Evolutionary conservation across 2,888 invertebrate genomes (phyloP), one percentile per base, ranked within the genome.

Genomic region (Eugnorisma glareosa): DNA sequence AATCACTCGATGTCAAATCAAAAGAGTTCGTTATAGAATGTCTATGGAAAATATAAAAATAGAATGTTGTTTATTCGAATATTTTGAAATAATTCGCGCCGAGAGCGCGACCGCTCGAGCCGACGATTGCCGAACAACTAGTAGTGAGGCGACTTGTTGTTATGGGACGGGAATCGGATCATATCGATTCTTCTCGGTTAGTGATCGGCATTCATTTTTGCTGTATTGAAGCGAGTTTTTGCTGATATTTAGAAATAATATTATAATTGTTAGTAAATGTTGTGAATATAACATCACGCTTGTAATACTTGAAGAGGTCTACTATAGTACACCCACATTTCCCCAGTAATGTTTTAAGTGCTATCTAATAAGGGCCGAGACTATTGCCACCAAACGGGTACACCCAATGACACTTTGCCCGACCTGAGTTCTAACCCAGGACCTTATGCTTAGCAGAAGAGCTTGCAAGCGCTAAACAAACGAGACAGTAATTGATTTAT

Each of bases 121-220:
- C 91, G 92, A 92, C 90, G 92, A 84, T 90, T 85, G 84, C 91
- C 92, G 92, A 89, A 84, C 86, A 88, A 95, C 95, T 95, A 93
- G 85, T 94, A 94, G 95, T 91, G 95, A 91, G 89, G 94, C 85
- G 93, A 90, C 88, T 87, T 75, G 84, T 74, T 74, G 72, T 74
- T 74, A 73, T 69, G 67, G 68, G 48, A 77, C 77, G 77, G 76
- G 87, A 85, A 81, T 81, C 88, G 71, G 82, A 84, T 85, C 73
- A 77, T 82, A 84, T 80, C 81, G 77, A 86, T 86, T 86, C 84
- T 82, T 64, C 51, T 66, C 67, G 61, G 75, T 79, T 74, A n/a
- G 24, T 73, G 72, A 48, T 48, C 51, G 37, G 51, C 28, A 67
- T 66, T 75, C 51, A 84, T 67, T 70, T 73, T 51, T 28, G 43